Evolutionary conservation across 2,113 vertebrate species (phyloP).

Genomic region (Phaethornis superciliosus): DNA sequence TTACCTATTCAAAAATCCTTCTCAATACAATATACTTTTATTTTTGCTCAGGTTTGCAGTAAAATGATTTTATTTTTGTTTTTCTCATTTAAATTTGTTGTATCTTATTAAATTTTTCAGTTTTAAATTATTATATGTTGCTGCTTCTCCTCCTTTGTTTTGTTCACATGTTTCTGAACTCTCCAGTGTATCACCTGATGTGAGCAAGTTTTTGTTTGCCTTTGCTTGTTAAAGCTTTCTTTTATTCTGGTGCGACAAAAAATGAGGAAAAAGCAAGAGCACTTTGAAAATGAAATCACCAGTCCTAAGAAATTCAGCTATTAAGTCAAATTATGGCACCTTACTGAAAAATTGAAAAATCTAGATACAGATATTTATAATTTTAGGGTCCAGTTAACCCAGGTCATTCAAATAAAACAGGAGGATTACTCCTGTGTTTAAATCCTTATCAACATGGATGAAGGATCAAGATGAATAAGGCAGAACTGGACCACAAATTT

Average conservation of each 20-base stretch:
- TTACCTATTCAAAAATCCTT: not conserved
- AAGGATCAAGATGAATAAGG: conserved; percentile 41
- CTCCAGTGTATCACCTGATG: not conserved
- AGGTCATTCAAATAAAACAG: not conserved
- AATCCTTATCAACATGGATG: conserved; percentile 8
- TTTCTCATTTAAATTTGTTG: not conserved
- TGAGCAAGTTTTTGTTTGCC: not conserved
- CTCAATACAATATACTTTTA: not conserved
- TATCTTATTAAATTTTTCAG: not conserved
- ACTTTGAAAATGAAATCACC: not conserved
- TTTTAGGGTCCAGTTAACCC: not conserved
- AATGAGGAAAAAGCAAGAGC: not conserved
- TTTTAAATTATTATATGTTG: not conserved
- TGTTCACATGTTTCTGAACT: not conserved
- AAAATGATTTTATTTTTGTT: conserved; percentile 3
- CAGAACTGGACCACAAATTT: not conserved
- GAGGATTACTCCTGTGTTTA: not conserved
- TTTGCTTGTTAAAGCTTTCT: not conserved
- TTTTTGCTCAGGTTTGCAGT: not conserved
- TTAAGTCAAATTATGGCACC: not conserved
- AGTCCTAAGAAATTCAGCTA: not conserved
- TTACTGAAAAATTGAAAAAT: not conserved
- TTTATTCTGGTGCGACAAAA: not conserved
- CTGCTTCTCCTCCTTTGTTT: not conserved
- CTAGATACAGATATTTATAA: not conserved